These are phyloP conservation scores for Lineus longissimus DNA, from an alignment of 1,140 invertebrate genomes.

Conservation along the genomic window DNA sequence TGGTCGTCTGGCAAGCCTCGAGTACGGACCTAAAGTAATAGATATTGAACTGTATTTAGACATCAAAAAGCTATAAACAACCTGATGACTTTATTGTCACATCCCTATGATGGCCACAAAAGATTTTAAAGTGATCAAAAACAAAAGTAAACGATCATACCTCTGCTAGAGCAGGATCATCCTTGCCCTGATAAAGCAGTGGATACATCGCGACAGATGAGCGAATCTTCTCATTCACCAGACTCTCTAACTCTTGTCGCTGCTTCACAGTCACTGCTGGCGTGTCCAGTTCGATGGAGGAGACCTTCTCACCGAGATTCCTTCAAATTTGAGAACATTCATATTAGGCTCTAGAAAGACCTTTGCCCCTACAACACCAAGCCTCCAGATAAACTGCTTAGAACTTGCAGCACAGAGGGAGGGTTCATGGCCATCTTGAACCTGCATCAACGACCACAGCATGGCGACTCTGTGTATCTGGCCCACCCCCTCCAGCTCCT, in stretches of 20 bases:
- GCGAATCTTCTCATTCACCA: conserved; percentile 67
- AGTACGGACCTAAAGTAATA: conserved; percentile 54
- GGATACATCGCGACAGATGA: conserved; percentile 62
- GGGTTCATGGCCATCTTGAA: too few relatives aligned
- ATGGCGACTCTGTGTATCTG: too few relatives aligned
- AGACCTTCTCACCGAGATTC: conserved; percentile 69
- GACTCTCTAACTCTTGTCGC: conserved; percentile 58
- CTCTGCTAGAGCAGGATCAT: conserved; percentile 60
- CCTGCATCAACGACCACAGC: too few relatives aligned
- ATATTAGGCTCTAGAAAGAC: not conserved
- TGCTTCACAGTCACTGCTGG: conserved; percentile 37
- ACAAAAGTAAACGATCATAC: conserved; percentile 40
- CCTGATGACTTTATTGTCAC: too few relatives aligned
- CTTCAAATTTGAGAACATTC: too few relatives aligned
- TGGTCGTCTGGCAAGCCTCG: conserved; percentile 74
- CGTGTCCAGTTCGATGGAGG: conserved; percentile 50
- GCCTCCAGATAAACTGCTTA: not conserved
- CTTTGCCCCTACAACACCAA: not conserved
- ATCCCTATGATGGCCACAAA: too few relatives aligned
- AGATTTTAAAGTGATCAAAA: too few relatives aligned
- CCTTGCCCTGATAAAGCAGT: conserved; percentile 60
- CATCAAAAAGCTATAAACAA: too few relatives aligned
- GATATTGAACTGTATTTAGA: too few relatives aligned
- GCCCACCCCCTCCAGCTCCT: too few relatives aligned
- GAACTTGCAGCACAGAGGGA: not conserved